Conservation (phyloP, 37 sponge, comb jelly and placozoan genomes). For the Aplysina aerophoba region DNA sequence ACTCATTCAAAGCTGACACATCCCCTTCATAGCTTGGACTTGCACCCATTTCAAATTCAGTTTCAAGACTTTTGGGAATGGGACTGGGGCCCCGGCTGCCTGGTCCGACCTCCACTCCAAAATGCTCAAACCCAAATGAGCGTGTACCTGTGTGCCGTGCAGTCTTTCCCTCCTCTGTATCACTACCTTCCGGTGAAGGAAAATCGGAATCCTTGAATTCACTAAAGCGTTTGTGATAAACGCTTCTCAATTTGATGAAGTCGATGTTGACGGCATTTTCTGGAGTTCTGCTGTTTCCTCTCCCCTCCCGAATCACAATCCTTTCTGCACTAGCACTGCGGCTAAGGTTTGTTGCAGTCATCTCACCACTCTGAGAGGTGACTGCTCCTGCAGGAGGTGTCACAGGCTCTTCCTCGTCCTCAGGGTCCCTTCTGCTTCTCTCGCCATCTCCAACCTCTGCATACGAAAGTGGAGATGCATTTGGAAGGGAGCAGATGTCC, state of each 20-base stretch:
- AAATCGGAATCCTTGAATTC: constrained; percentile 13
- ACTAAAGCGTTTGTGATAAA: constrained; percentile 21
- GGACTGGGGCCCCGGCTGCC: background rate
- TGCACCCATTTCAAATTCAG: background rate
- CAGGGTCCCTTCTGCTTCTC: too few relatives aligned
- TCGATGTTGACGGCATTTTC: constrained; percentile 11
- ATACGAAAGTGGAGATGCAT: too few relatives aligned
- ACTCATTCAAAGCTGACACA: background rate
- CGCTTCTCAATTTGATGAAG: constrained; percentile 14
- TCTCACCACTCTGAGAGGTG: too few relatives aligned
- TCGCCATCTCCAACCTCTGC: too few relatives aligned
- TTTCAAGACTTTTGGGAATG: background rate
- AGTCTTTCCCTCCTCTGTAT: background rate
- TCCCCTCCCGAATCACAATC: constrained; percentile 19
- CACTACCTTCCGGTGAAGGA: constrained; percentile 20
- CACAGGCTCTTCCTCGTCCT: too few relatives aligned
- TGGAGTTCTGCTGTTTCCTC: background rate
- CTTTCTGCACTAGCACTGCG: constrained; percentile 3
- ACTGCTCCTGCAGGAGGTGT: too few relatives aligned
- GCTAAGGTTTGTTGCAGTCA: background rate
- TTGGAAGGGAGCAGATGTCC: too few relatives aligned
- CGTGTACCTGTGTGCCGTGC: background rate
- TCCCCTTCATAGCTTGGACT: background rate
- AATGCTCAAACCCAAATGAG: background rate
- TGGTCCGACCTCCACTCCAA: constrained; percentile 1